Evolutionary conservation across 2,888 invertebrate genomes (phyloP), one percentile per base, ranked within the genome.

Genomic region (Dendrolimus houi): DNA sequence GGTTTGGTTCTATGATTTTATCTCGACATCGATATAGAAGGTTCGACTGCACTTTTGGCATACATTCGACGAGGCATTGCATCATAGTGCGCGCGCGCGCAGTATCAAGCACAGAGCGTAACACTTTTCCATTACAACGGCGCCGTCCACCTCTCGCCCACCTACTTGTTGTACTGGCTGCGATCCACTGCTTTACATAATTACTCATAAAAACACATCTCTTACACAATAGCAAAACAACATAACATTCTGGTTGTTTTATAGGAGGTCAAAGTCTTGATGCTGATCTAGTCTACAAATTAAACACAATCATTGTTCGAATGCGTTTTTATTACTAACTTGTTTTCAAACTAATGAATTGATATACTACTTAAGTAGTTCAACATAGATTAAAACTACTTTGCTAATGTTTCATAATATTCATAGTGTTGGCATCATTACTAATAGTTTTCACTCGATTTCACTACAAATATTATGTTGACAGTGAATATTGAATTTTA

Each of bases 11-110:
- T 29, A 29, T 29, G 29, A 3, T 29, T 29, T 29, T 29, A 29
- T 29, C 29, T 29, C 29, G 29, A 29, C 29, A 29, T 29, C 29
- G 47, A 57, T 54, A 57, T 52, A 66, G 78, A 79, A 82, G 84
- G 81, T 79, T 83, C 71, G 76, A 72, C 77, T 89, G 88, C 87
- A 87, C 79, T 87, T 87, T 86, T 87, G 87, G 87, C 89, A 88
- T 81, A 90, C 85, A 88, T 89, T 87, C 79, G 83, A 79, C 58
- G 63, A 57, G 64, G 60, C 60, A 72, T 87, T 87, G 87, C 87
- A 81, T 87, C 81, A 85, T 71, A 60, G 59, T 17, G 65, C 64
- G 68, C 69, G 70, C 73, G 69, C 70, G 70, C 72, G 71, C 72
- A 70, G 81, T 79, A 85, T 81, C 79, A 84, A 77, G 87, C 79